Percentiles rank a stretch among this genome's conserved stretches.
phyloP scores from a whole-genome alignment of 2,888 invertebrate genomes.

The Drosophila leonis region DNA sequence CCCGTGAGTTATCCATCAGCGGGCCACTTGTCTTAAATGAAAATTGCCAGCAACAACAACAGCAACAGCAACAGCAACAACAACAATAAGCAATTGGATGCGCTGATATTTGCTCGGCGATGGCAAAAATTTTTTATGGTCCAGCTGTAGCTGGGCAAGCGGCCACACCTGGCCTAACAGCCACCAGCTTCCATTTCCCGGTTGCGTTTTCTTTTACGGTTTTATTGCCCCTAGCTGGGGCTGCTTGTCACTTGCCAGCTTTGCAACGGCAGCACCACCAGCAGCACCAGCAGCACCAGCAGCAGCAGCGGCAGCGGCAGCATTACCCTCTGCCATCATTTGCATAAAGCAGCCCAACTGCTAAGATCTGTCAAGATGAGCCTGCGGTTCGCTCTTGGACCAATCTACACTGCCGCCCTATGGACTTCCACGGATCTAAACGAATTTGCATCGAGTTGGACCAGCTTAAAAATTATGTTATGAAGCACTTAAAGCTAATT shows the following conservation, averaged over 20 bases:
- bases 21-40: conserved; percentile 58
- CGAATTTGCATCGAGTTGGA: background rate
- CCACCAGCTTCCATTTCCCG: conserved; percentile 1
- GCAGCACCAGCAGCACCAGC: background rate
- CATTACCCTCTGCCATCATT: conserved; percentile 40
- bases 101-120: conserved; percentile 44
- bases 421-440: background rate
- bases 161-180: conserved; percentile 24
- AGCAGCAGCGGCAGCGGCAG: background rate
- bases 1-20: conserved; percentile 69
- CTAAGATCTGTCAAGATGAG: conserved; percentile 31
- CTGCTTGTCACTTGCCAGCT: conserved; percentile 28
- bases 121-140: conserved; percentile 42
- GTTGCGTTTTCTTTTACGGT: conserved; percentile 6
- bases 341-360: conserved; percentile 39
- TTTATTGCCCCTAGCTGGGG: conserved; percentile 42
- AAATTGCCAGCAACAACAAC: conserved; percentile 43
- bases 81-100: conserved; percentile 36
- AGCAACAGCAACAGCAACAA: conserved; percentile 16
- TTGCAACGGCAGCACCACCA: background rate
- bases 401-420: background rate
- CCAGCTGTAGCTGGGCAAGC: conserved; percentile 10
- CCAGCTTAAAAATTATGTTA: too few relatives aligned
- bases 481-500: background rate
- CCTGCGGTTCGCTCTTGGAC: conserved; percentile 20